Evolutionary conservation across 1,140 invertebrate species (phyloP), one percentile per base, ranked within the genome.

Genomic region (Mycetomoellerius zeteki): DNA sequence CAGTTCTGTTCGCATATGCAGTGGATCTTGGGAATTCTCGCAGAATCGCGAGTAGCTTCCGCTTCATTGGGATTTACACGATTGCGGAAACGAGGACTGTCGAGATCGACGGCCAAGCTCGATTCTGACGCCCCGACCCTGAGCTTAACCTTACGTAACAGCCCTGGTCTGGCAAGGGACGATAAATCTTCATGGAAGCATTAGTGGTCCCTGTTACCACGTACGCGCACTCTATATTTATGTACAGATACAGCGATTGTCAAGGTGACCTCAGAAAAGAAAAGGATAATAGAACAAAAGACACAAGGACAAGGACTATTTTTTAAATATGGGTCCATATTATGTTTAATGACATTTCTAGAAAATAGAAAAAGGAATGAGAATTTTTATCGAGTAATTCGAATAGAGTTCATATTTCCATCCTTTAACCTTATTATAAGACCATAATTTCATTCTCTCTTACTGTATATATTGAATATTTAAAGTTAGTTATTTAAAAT

Each of bases 91-190:
- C 6, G 78, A 56, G 78, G 0, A 58, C 76, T 82, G 85, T 56
- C 62, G 73, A 50, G 77, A 82, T 88, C 82, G 33, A 64, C 27
- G 60, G 58, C 37, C 50, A 52, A 50, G 47, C 81, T 81, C 89
- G 73, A 90, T 88, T 88, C 88, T 90, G 73, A 86, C 81, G 71
- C 86, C 47, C 69, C 86, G 88, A 90, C 88, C 86, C 77, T 80
- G 80, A 88, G 87, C 88, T 91, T 91, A 91, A 91, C 89, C 91
- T 92, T 90, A 91, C 87, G 86, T 90, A 90, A 91, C 88, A 86
- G 65, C 85, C 78, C 54, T 84, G 27, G 50, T 52, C 30, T 72
- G 56, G 71, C 64, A 62, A 47, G 27, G 27, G 60, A 80, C 90
- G 81, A 92, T 92, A 92, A 92, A 92, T 92, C 92, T 92, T 75